Conservation (phyloP, 2,797 vertebrate species). For the Jordanella pulchra region DNA sequence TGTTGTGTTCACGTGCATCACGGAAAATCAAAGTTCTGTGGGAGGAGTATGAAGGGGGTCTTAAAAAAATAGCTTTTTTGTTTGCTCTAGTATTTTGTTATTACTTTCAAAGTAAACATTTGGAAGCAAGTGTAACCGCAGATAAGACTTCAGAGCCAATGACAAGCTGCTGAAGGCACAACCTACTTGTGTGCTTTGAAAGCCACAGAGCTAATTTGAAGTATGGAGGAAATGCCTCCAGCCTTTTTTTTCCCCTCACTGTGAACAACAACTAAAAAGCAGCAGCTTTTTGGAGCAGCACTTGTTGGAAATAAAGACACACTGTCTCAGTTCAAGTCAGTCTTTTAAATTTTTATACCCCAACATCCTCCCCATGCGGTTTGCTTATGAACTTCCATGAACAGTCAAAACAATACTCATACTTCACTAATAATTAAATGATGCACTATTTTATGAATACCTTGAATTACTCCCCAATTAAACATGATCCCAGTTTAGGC, state of each 20-base stretch:
- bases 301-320: slow-evolving; percentile 21
- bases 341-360: too few relatives aligned
- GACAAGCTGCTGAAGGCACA: slow-evolving; percentile 40
- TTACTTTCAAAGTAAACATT: background rate
- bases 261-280: background rate
- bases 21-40: slow-evolving; percentile 18
- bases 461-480: background rate
- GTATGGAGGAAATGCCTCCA: slow-evolving; percentile 22
- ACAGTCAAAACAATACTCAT: background rate
- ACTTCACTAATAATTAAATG: too few relatives aligned
- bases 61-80: background rate
- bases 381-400: background rate
- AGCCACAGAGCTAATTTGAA: slow-evolving; percentile 42
- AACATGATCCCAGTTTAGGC: background rate
- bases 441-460: too few relatives aligned
- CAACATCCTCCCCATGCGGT: background rate
- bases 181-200: slow-evolving; percentile 26
- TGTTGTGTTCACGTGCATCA: slow-evolving; percentile 41
- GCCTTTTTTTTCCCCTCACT: background rate
- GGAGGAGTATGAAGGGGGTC: background rate
- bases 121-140: background rate
- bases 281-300: background rate
- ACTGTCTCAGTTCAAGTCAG: background rate
- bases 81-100: background rate
- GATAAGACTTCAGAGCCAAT: slow-evolving; percentile 6